Evolutionary conservation across 92 coral and sea anemone genomes (phyloP), one percentile per base, ranked within the genome.

Genomic region (Nematostella vectensis): DNA sequence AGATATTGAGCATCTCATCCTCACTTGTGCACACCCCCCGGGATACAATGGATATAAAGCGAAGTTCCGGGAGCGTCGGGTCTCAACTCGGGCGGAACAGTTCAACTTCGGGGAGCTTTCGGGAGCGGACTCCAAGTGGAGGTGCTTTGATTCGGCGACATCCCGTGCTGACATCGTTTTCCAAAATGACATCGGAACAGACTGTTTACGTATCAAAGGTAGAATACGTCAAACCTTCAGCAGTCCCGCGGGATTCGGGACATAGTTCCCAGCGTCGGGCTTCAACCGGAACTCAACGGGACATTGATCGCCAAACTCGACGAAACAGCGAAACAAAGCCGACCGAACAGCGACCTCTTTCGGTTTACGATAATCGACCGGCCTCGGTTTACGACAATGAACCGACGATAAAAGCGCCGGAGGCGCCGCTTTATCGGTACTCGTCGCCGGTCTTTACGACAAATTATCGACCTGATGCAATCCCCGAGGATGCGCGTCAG

Each of bases 341-440:
- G 37, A 4, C 77, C 3, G 83, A 80, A 11, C 62, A 62, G 26
- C 80, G 88, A 25, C 88, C 95, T 4, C 26, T 71, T 57, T 85
- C 95, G n/a, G 84, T 71, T 13, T 85, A 81, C 64, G 95, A 85
- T 50, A 85, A 84, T 64, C 68, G 94, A 30, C 94, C 94, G 54
- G 62, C 55, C 6, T 79, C 94, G 21, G 65, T 84, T 43, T 75
- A 84, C 67, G 94, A 84, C 48, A 84, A 85, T 54, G 95, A 79
- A 48, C 86, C 86, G 21, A 10, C 53, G 0, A 66, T 43, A 28
- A 54, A 55, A 27, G 40, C 51, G 38, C 30, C 11, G 27, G 72
- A 66, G 10, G 20, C 43, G 16, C 58, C 72, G 3, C n/a, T 75
- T 2, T 38, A 62, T 45, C 83, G 88, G 8, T 80, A 80, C 67